These are phyloP conservation scores for Dryadula phaetusa DNA, from an alignment of 2,888 invertebrate genomes.

Conservation along the genomic window DNA sequence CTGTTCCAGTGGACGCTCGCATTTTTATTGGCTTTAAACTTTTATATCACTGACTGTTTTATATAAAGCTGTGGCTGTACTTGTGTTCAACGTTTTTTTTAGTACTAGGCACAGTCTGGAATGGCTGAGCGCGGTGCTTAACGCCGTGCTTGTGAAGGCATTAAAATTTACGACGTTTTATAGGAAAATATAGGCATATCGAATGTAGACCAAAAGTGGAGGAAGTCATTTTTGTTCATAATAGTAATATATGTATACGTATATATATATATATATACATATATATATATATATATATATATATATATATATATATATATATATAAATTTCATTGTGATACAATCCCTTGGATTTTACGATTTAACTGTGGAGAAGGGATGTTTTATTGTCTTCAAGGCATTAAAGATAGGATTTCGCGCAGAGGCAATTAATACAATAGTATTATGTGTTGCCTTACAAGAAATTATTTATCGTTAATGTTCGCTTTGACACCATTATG, in stretches of 20 bases:
- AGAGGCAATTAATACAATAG: conserved; percentile 1
- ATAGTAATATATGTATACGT: too few relatives aligned
- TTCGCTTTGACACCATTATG: neutral
- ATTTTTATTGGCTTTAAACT: conserved; percentile 78
- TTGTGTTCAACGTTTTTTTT: conserved; percentile 5
- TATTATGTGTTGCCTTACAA: neutral
- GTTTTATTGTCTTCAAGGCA: conserved; percentile 41
- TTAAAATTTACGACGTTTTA: too few relatives aligned
- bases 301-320: too few relatives aligned
- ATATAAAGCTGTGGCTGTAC: conserved; percentile 35
- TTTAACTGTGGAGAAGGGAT: conserved; percentile 50
- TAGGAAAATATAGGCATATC: too few relatives aligned
- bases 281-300: neutral
- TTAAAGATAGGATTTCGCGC: conserved; percentile 36
- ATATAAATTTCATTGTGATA: conserved; percentile 16
- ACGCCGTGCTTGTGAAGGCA: too few relatives aligned
- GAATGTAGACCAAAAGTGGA: too few relatives aligned
- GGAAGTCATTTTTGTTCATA: too few relatives aligned
- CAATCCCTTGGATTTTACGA: conserved; percentile 35
- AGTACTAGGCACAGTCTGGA: neutral
- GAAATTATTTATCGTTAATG: neutral
- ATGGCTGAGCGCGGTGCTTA: too few relatives aligned
- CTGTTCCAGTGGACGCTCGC: conserved; percentile 67
- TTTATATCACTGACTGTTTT: conserved; percentile 67
- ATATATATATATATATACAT: too few relatives aligned